Evolutionary conservation across 2,888 invertebrate genomes (phyloP).

Genomic region (Caenorhabditis parvicauda): DNA sequence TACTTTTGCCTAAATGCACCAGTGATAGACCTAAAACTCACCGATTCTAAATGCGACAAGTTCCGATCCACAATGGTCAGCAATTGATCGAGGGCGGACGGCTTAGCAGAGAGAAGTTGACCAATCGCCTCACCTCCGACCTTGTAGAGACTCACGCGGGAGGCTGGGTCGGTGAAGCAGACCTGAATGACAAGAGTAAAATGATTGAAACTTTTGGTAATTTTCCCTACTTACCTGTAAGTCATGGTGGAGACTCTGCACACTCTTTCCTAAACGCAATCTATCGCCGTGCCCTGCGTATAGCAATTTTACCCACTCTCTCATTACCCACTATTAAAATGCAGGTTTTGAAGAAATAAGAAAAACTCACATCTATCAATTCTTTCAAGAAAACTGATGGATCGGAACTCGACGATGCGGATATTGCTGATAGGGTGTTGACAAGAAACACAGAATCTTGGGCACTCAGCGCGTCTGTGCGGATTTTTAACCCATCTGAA

Average conservation of each 20-base stretch:
- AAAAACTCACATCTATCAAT: constrained; percentile 33
- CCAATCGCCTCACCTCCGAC: constrained; percentile 58
- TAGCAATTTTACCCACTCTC: background rate
- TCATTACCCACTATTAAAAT: background rate
- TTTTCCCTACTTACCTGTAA: background rate
- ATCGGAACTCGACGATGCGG: constrained; percentile 30
- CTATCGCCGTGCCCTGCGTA: background rate
- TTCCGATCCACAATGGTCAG: constrained; percentile 52
- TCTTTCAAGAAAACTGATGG: constrained; percentile 35
- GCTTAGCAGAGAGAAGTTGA: constrained; percentile 42
- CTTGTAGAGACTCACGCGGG: constrained; percentile 51
- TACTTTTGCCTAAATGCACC: too few relatives aligned
- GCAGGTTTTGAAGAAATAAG: background rate
- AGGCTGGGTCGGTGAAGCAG: constrained; percentile 54
- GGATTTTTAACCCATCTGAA: constrained; percentile 8
- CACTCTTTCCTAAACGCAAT: too few relatives aligned
- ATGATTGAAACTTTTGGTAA: background rate
- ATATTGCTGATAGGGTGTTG: constrained; percentile 38
- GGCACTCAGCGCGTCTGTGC: constrained; percentile 15
- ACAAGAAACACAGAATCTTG: constrained; percentile 43
- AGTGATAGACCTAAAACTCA: too few relatives aligned
- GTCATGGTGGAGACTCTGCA: background rate
- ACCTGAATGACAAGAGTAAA: constrained; percentile 27
- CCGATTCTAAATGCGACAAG: constrained; percentile 50
- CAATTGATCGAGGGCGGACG: constrained; percentile 38